Evolutionary conservation across 2,113 vertebrate species (phyloP), one percentile per base, ranked within the genome.

Genomic region (Anolis carolinensis): DNA sequence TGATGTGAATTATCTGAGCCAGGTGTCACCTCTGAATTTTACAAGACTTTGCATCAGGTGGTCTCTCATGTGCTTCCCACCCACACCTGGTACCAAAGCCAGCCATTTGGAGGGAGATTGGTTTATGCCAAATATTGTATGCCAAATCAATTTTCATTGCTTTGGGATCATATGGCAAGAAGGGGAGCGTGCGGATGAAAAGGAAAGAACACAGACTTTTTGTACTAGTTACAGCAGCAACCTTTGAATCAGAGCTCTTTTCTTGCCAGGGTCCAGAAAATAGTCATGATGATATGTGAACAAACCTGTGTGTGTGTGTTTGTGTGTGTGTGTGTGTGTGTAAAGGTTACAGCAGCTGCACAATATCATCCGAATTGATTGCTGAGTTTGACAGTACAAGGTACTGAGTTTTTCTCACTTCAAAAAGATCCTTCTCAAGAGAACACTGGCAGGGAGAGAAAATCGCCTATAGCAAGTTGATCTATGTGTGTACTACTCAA

Each of bases 1-100:
- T 71, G 79, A 87, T 87, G 85, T 92, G 89, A 93, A 84, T 93
- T 91, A 86, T 39, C 89, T 2, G 83, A 81, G 86, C 89, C 92
- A 94, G 92, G 92, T 93, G 93, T 86, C 83, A 88, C 77, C 73
- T 76, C 74, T 83, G 87, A 81, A 68, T 89, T 90, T 94, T 84
- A 89, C 78, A 74, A 89, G 86, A 89, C 86, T 79, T 20, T 36
- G n/a, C 71, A 8, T 30, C 86, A 90, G 85, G 81, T 87, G 85
- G 85, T 88, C 93, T 92, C 93, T 94, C 84, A 88, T 84, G 44
- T 89, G 55, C 81, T 7, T 27, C 7, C 25, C 23, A 68, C 89
- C n/a, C 27, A 83, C 32, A 62, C 84, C 0, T 0, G 73, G 32
- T 18, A 79, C 48, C 25, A 78, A 55, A 70, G 13, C 34, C 32